Conservation (phyloP, 1,140 invertebrate species). For the Anthonomus grandis region DNA sequence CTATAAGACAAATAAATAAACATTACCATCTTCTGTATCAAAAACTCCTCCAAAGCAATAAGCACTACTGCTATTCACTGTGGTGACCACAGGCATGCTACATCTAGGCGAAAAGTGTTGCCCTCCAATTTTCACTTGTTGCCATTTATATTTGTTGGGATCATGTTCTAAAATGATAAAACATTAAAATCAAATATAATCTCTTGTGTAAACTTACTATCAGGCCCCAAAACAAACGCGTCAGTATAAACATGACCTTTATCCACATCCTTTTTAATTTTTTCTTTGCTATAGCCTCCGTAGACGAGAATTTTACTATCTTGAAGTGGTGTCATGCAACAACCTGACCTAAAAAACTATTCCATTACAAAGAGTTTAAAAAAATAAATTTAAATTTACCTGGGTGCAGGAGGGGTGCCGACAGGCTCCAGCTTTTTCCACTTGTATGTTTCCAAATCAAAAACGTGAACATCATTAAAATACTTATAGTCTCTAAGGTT, state of each 20-base stretch:
- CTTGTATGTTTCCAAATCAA: slow-evolving; percentile 74
- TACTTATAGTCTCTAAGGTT: slow-evolving; percentile 85
- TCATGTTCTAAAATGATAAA: slow-evolving; percentile 57
- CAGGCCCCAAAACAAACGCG: slow-evolving; percentile 70
- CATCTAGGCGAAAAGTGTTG: slow-evolving; percentile 63
- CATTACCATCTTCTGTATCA: slow-evolving; percentile 66
- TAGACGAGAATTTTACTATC: slow-evolving; percentile 73
- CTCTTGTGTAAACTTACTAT: slow-evolving; percentile 67
- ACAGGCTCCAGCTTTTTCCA: slow-evolving; percentile 74
- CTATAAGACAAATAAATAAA: too few species aligned
- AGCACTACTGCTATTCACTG: slow-evolving; percentile 56
- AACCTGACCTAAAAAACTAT: slow-evolving; percentile 59
- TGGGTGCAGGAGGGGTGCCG: slow-evolving; percentile 64
- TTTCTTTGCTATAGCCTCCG: slow-evolving; percentile 84
- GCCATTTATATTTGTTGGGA: slow-evolving; percentile 71
- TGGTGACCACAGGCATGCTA: slow-evolving; percentile 54
- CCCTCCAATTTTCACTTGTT: slow-evolving; percentile 65
- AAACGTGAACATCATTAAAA: slow-evolving; percentile 83
- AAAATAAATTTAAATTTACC: slow-evolving; percentile 5
- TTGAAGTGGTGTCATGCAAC: slow-evolving; percentile 60
- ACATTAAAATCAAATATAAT: neutral
- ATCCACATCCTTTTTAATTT: slow-evolving; percentile 76
- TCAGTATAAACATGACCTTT: slow-evolving; percentile 78
- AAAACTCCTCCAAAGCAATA: slow-evolving; percentile 74
- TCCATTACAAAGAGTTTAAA: neutral